Evolutionary conservation across 2,113 vertebrate genomes (phyloP).

Genomic region (Mungos mungo): DNA sequence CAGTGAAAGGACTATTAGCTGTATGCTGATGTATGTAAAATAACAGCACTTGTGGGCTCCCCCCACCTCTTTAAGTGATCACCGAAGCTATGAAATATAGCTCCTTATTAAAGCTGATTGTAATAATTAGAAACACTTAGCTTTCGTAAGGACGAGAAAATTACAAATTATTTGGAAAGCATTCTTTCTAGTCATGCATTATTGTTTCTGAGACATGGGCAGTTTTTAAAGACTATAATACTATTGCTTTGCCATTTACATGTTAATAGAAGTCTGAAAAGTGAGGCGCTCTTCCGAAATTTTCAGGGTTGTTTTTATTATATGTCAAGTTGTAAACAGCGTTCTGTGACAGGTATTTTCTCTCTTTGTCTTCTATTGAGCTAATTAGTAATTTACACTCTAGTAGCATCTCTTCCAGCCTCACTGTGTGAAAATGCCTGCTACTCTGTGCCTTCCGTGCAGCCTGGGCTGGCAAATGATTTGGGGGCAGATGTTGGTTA

Average conservation of each 20-base stretch:
- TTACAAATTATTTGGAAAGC: slow-evolving; percentile 71
- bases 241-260: slow-evolving; percentile 62
- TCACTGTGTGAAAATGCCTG: slow-evolving; percentile 72
- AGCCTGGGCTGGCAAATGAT: slow-evolving; percentile 48
- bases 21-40: slow-evolving; percentile 49
- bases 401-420: slow-evolving; percentile 58
- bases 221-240: slow-evolving; percentile 65
- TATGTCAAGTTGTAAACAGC: slow-evolving; percentile 73
- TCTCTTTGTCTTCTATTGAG: slow-evolving; percentile 76
- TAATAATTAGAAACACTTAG: slow-evolving; percentile 72
- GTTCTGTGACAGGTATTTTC: slow-evolving; percentile 75
- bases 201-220: slow-evolving; percentile 64
- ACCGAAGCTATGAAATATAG: slow-evolving; percentile 58
- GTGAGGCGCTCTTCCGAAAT: slow-evolving; percentile 54
- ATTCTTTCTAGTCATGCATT: slow-evolving; percentile 60
- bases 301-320: slow-evolving; percentile 71
- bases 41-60: neutral
- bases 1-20: slow-evolving; percentile 34
- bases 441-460: neutral
- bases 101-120: slow-evolving; percentile 63
- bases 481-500: slow-evolving; percentile 64
- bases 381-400: slow-evolving; percentile 81
- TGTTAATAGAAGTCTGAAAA: slow-evolving; percentile 75
- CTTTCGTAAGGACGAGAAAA: slow-evolving; percentile 62
- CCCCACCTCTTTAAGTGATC: neutral